Percentiles rank a stretch among this genome's conserved stretches.
phyloP scores from a whole-genome alignment of 2,113 vertebrate genomes.

The Rattus rattus region DNA sequence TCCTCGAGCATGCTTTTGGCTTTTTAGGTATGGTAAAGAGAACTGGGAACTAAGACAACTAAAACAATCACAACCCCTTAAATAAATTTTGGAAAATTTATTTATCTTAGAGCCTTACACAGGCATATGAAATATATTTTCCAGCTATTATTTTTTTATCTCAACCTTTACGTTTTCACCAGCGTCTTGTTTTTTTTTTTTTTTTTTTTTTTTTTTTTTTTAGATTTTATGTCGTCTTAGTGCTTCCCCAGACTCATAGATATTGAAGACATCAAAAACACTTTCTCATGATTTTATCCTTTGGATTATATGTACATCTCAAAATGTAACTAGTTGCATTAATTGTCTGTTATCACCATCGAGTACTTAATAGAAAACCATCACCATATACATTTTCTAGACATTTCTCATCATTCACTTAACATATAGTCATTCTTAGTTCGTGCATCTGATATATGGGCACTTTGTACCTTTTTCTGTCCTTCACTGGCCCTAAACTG shows the following conservation, averaged over 20 bases:
- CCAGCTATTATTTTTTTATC: slow-evolving; percentile 9
- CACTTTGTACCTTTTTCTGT: not conserved
- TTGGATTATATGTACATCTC: not conserved
- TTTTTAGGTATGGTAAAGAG: not conserved
- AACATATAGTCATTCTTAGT: slow-evolving; percentile 6
- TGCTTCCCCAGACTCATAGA: not conserved
- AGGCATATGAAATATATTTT: not conserved
- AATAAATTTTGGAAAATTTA: not conserved
- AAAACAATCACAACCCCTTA: not conserved
- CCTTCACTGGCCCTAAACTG: not conserved
- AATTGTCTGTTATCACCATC: not conserved
- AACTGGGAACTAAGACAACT: not conserved
- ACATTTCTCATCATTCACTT: not conserved
- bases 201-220: not conserved
- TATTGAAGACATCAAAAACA: not conserved
- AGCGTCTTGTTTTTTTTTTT: not conserved
- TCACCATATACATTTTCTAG: not conserved
- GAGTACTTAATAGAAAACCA: not conserved
- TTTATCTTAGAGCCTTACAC: not conserved
- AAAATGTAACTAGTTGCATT: not conserved
- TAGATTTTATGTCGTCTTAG: not conserved
- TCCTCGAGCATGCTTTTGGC: not conserved
- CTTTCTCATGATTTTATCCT: not conserved
- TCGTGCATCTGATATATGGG: not conserved
- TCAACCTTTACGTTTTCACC: not conserved